Base-by-base conservation (phyloP, 1,140 invertebrate genomes). In the Cecropterus lyciades region DNA sequence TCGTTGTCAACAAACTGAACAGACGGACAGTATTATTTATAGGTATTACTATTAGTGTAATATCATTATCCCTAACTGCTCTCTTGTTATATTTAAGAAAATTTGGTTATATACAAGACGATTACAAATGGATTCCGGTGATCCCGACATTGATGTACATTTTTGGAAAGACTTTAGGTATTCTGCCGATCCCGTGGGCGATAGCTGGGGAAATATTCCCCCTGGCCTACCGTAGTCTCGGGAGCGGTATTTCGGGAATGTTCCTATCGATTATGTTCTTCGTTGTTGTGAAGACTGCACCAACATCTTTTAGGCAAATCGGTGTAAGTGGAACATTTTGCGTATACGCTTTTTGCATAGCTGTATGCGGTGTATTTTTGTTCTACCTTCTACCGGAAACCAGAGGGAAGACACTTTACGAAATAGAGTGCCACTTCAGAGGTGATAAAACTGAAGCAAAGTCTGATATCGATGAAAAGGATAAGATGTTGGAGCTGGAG, bases 331-430 rank as follows among this genome's bases (percentile, higher is more conserved):
- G 93, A 1, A 93, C 93, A 6, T 96, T 95, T 82, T 94, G 92
- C 71, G 78, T 95, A 27, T 96, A 95, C 79, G 93, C 93, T 5
- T 80, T 89, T 3, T 91, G 84, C 8, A 85, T 95, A 24, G 92
- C 93, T 14, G 74, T 94, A 8, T 85, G 95, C 30, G 93, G 95
- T 20, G 69, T 94, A 0, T 93, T 95, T 62, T 76, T 95, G 10
- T 93, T 91, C 42, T 92, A 94, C 49, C 89, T 95, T 11, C 82
- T 96, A 0, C 95, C 95, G 2, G 95, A 96, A 80, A 96, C 95
- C 0, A 95, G 95, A 81, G 95, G 95, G 2, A 94, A 93, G 70
- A 94, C 92, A 0, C 83, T 96, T 37, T 94, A 96, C 70, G 95
- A 96, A 75, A 95, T 96, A 20, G 93, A 93, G 68, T 91, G 91